phyloP scores from a whole-genome alignment of 2,888 invertebrate genomes.

The Limnephilus auricula region DNA sequence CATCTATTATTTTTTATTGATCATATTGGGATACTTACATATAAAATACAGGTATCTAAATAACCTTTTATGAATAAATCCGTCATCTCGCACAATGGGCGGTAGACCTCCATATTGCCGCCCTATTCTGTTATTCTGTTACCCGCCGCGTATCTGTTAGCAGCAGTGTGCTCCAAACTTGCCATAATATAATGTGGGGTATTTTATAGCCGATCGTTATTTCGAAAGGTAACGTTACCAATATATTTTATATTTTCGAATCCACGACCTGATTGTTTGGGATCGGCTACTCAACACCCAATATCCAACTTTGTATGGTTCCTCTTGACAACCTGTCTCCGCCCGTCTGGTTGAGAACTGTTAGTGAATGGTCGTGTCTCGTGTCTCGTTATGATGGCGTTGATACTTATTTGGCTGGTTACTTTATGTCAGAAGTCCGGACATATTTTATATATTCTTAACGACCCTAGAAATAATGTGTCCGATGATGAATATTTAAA shows the following conservation, averaged over 20 bases:
- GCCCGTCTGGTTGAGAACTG: slow-evolving; percentile 11
- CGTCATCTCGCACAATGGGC: neutral
- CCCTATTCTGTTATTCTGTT: neutral
- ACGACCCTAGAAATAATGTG: neutral
- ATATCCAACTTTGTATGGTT: neutral
- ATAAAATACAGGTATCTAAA: neutral
- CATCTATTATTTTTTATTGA: neutral
- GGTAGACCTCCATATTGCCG: neutral
- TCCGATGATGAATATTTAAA: neutral
- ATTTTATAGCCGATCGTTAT: slow-evolving; percentile 7
- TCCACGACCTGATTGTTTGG: slow-evolving; percentile 9
- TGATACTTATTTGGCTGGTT: neutral
- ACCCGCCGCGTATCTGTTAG: neutral
- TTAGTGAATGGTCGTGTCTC: neutral
- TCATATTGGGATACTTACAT: neutral
- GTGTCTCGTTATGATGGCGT: slow-evolving; percentile 18
- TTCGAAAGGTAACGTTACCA: neutral
- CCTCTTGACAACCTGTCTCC: slow-evolving; percentile 26
- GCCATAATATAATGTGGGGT: neutral
- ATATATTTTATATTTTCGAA: neutral
- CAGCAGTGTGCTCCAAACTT: neutral
- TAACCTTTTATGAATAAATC: slow-evolving; percentile 10
- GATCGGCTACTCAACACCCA: neutral
- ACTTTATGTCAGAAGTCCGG: neutral
- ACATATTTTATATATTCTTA: neutral